These are phyloP conservation scores for Cacatua alba DNA, from an alignment of 2,113 vertebrate genomes.

Conservation along the genomic window DNA sequence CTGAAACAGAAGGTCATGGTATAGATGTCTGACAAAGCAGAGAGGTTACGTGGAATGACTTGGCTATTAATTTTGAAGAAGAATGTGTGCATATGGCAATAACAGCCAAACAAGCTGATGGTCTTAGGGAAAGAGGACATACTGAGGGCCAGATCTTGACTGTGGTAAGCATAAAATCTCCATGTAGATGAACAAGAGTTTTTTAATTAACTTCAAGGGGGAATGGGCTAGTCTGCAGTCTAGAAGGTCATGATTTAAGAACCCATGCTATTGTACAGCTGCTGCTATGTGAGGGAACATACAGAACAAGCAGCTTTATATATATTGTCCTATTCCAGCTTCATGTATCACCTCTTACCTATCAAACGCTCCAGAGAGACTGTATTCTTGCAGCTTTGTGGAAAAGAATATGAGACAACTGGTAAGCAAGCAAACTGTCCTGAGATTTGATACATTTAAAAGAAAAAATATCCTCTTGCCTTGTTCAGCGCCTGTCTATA, in stretches of 20 bases:
- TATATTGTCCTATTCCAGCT: neutral
- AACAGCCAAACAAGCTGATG: neutral
- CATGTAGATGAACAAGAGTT: neutral
- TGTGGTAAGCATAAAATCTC: neutral
- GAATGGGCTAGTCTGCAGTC: neutral
- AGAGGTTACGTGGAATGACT: neutral
- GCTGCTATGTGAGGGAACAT: neutral
- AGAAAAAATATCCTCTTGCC: neutral
- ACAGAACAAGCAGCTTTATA: neutral
- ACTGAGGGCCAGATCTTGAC: neutral
- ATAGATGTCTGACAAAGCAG: neutral
- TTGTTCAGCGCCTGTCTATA: neutral
- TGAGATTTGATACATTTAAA: neutral
- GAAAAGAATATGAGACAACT: conserved; percentile 6
- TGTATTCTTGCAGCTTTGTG: neutral
- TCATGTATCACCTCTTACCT: neutral
- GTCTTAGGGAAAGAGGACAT: neutral
- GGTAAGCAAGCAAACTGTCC: neutral
- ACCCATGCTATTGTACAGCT: neutral
- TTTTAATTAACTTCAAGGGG: neutral
- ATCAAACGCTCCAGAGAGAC: neutral
- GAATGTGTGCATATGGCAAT: neutral
- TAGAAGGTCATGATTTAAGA: neutral
- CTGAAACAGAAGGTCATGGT: neutral
- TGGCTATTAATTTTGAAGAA: conserved; percentile 2